Evolutionary conservation across 2,797 vertebrate genomes (phyloP).

Genomic region (Siniperca scherzeri): DNA sequence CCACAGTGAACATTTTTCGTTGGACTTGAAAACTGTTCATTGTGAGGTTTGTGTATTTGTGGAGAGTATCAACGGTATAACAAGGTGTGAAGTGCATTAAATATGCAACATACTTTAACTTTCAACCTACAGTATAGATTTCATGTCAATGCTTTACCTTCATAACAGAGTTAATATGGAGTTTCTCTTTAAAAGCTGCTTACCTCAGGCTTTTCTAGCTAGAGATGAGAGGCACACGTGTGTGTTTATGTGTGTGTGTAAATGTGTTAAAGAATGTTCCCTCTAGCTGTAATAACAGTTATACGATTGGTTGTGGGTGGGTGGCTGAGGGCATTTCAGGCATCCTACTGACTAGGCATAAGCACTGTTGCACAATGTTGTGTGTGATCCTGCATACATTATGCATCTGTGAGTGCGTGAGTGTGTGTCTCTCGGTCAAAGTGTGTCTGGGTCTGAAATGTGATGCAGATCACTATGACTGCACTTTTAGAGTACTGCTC

Average conservation of each 20-base stretch:
- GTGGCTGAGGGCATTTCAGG: slow-evolving; percentile 46
- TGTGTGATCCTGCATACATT: slow-evolving; percentile 28
- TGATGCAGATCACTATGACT: slow-evolving; percentile 42
- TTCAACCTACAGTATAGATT: background rate
- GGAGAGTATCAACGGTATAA: background rate
- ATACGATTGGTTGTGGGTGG: slow-evolving; percentile 42
- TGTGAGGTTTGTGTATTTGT: background rate
- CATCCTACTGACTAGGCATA: slow-evolving; percentile 32
- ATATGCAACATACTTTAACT: slow-evolving; percentile 6
- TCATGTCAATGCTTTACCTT: slow-evolving; percentile 3
- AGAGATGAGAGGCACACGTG: background rate
- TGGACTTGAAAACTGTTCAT: background rate
- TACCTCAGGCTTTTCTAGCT: slow-evolving; percentile 13
- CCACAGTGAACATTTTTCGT: background rate
- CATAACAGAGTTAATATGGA: slow-evolving; percentile 1
- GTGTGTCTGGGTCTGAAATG: slow-evolving; percentile 52
- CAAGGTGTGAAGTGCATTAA: background rate
- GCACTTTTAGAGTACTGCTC: slow-evolving; percentile 28
- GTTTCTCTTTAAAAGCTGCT: slow-evolving; percentile 9
- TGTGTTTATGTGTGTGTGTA: background rate
- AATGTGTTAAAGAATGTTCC: slow-evolving; percentile 41
- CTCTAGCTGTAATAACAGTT: slow-evolving; percentile 38
- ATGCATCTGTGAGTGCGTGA: slow-evolving; percentile 11
- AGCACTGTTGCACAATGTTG: slow-evolving; percentile 37
- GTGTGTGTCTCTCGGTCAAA: slow-evolving; percentile 34